phyloP scores from a whole-genome alignment of 2,113 vertebrate genomes.

The Mohoua ochrocephala region DNA sequence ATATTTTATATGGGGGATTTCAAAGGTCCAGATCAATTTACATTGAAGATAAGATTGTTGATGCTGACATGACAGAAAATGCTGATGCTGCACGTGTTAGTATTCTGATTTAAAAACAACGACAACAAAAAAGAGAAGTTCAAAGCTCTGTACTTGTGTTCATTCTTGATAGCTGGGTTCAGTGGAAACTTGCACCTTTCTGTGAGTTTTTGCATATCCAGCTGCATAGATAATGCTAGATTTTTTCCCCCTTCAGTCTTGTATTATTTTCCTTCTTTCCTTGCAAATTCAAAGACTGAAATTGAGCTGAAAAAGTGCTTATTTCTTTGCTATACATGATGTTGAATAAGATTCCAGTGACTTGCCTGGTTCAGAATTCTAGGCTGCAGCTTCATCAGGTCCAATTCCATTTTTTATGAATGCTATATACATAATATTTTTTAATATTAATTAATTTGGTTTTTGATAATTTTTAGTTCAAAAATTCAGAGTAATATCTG shows the following conservation, averaged over 20 bases:
- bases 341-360: neutral
- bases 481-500: neutral
- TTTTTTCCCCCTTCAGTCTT: neutral
- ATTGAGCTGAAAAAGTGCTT: neutral
- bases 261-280: neutral
- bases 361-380: neutral
- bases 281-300: neutral
- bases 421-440: neutral
- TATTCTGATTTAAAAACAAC: neutral
- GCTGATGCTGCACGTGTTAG: neutral
- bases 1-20: neutral
- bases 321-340: neutral
- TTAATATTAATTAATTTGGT: neutral
- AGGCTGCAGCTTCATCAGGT: neutral
- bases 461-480: neutral
- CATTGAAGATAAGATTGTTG: neutral
- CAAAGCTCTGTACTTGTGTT: neutral
- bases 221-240: neutral
- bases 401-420: neutral
- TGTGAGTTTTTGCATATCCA: neutral
- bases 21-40: neutral
- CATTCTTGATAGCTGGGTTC: neutral
- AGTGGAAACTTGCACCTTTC: neutral
- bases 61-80: neutral
- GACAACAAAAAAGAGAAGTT: neutral